Evolutionary conservation across 1,140 invertebrate genomes (phyloP).

Genomic region (Temnothorax curvispinosus): DNA sequence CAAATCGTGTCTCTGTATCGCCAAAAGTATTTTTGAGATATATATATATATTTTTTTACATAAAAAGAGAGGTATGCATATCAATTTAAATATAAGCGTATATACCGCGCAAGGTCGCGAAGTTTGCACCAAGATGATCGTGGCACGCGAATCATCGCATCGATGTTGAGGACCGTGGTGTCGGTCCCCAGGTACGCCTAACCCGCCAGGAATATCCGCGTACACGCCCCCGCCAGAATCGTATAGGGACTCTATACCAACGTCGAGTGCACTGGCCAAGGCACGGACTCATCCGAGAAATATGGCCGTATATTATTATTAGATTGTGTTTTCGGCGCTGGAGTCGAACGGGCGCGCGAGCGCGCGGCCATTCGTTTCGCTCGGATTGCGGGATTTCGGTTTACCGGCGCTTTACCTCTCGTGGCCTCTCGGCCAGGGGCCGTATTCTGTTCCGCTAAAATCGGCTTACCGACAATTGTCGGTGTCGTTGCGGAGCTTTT

Average conservation of each 20-base stretch:
- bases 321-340: constrained; percentile 73
- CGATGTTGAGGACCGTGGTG: constrained; percentile 33
- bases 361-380: constrained; percentile 25
- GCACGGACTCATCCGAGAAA: constrained; percentile 72
- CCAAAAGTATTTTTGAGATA: neutral
- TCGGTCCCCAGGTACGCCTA: constrained; percentile 68
- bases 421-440: neutral
- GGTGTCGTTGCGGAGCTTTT: too few species aligned
- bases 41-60: neutral
- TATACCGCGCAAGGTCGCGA: constrained; percentile 60
- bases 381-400: neutral
- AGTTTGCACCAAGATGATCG: constrained; percentile 56
- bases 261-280: constrained; percentile 74
- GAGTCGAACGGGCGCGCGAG: constrained; percentile 42
- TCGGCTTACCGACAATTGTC: too few species aligned
- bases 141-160: constrained; percentile 31
- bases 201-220: constrained; percentile 73
- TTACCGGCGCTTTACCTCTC: constrained; percentile 28
- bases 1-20: neutral
- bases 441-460: too few species aligned
- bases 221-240: constrained; percentile 70
- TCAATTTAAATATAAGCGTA: neutral
- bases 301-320: constrained; percentile 80
- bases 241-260: constrained; percentile 61
- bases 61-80: neutral